Percentiles rank a stretch among this genome's conserved stretches.
phyloP scores from a whole-genome alignment of 2,113 vertebrate genomes.

The Dryoscopus gambensis region DNA sequence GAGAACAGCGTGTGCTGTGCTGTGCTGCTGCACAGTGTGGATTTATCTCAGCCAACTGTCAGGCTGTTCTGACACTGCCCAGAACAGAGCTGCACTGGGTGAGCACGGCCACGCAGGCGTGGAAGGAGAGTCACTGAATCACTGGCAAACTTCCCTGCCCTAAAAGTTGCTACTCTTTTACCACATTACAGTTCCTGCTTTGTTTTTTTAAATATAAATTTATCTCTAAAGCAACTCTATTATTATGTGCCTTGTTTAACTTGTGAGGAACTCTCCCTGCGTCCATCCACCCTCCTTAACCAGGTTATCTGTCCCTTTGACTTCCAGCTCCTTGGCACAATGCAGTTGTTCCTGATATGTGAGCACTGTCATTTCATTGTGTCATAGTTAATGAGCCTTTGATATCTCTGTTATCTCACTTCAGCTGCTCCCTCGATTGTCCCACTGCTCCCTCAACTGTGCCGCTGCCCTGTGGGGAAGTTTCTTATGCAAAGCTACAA shows the following conservation, averaged over 20 bases:
- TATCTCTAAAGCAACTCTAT: rapidly evolving
- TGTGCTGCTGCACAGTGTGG: background rate
- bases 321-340: background rate
- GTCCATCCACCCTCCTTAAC: background rate
- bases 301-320: background rate
- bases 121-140: background rate
- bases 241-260: background rate
- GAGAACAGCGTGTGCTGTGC: background rate
- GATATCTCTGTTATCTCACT: background rate
- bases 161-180: background rate
- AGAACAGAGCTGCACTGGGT: background rate
- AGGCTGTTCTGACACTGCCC: background rate
- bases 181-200: background rate
- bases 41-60: background rate
- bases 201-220: background rate
- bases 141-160: background rate
- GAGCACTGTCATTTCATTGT: background rate
- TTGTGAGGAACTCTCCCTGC: background rate
- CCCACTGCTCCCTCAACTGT: background rate
- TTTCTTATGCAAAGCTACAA: background rate
- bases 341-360: background rate
- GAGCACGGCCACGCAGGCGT: background rate
- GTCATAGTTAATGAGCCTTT: background rate
- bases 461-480: background rate
- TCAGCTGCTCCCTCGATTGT: background rate